Percentiles rank a stretch among this genome's conserved stretches.
phyloP scores from a whole-genome alignment of 1,140 invertebrate genomes.

The Drosophila kohkoa region DNA sequence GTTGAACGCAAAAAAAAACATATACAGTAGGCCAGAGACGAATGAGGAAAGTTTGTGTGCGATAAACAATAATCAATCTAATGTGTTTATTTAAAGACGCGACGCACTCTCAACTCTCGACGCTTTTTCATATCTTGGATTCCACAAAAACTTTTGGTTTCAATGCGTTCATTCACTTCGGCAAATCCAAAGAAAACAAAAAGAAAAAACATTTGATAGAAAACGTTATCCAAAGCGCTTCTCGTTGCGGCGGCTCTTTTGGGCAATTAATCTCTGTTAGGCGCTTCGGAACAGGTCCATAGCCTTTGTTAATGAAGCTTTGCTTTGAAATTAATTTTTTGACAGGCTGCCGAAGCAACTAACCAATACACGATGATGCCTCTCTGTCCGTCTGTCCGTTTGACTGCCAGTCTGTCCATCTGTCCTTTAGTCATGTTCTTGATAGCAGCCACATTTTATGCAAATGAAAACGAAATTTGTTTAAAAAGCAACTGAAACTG shows the following conservation, averaged over 20 bases:
- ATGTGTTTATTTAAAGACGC: constrained; percentile 66
- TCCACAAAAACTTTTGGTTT: constrained; percentile 67
- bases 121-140: constrained; percentile 13
- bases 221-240: constrained; percentile 66
- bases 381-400: background rate
- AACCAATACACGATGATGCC: background rate
- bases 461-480: constrained; percentile 71
- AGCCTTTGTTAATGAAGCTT: constrained; percentile 72
- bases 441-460: constrained; percentile 65
- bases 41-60: constrained; percentile 39
- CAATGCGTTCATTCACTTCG: constrained; percentile 76
- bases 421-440: constrained; percentile 39
- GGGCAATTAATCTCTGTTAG: constrained; percentile 69
- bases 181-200: too few species aligned
- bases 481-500: constrained; percentile 64
- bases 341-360: constrained; percentile 16
- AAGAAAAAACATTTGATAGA: background rate
- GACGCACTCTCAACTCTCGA: constrained; percentile 54
- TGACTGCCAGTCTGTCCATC: constrained; percentile 3
- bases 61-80: constrained; percentile 41
- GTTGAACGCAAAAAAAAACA: constrained; percentile 15
- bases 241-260: constrained; percentile 36
- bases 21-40: background rate
- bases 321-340: constrained; percentile 39
- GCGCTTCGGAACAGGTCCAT: constrained; percentile 67